Evolutionary conservation across 2,113 vertebrate genomes (phyloP).

Genomic region (Perognathus longimembris): DNA sequence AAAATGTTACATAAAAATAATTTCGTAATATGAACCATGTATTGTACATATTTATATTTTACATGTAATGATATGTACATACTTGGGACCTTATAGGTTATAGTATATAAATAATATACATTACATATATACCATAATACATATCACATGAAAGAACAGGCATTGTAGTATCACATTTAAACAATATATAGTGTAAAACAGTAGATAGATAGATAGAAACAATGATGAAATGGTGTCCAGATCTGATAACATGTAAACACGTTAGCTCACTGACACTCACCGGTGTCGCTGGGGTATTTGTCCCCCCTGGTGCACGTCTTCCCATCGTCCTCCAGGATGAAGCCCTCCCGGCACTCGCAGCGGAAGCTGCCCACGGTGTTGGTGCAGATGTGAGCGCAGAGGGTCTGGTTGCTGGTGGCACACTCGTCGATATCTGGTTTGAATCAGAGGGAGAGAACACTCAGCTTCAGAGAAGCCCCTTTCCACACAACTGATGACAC

Average conservation of each 20-base stretch:
- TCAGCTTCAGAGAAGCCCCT: not conserved
- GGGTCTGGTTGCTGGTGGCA: conserved; percentile 87
- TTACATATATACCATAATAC: no score
- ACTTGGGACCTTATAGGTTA: not conserved
- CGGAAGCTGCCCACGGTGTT: conserved; percentile 95
- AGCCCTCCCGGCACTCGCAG: conserved; percentile 94
- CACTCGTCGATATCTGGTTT: conserved; percentile 95
- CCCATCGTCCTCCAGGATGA: conserved; percentile 91
- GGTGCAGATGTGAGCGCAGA: conserved; percentile 94
- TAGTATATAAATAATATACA: not conserved
- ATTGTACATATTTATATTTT: not conserved
- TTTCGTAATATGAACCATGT: not conserved
- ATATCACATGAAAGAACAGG: not conserved
- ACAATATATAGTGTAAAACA: not conserved
- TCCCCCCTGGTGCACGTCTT: conserved; percentile 93
- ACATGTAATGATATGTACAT: not conserved
- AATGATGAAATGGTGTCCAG: not conserved
- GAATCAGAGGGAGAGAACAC: conserved; percentile 25
- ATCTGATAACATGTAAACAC: no score
- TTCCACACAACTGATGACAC: not conserved
- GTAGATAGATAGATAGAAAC: not conserved
- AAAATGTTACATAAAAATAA: not conserved
- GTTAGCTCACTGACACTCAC: not conserved
- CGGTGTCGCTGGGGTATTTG: conserved; percentile 86
- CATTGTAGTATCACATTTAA: not conserved